These are phyloP conservation scores for Campoletis raptor DNA, from an alignment of 2,888 invertebrate genomes.

Conservation along the genomic window DNA sequence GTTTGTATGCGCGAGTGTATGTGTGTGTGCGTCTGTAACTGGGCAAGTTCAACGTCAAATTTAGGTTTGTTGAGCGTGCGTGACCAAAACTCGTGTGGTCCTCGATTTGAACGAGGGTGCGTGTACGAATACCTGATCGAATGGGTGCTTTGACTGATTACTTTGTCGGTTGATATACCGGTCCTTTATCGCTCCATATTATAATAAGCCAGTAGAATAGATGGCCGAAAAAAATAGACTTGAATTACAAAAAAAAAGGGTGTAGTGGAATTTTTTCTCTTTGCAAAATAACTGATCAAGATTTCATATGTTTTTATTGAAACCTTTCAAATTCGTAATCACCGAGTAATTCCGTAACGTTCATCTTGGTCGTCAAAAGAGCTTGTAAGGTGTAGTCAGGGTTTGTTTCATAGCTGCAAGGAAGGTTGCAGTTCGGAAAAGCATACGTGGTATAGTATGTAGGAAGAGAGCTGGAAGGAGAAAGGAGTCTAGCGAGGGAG, in stretches of 20 bases:
- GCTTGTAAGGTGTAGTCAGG: not conserved
- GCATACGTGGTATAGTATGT: not conserved
- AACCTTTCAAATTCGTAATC: not conserved
- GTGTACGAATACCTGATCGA: slow-evolving; percentile 61
- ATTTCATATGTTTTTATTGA: not conserved
- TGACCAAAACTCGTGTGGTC: slow-evolving; percentile 67
- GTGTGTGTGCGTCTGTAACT: not conserved
- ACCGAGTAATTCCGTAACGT: not conserved
- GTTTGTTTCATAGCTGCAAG: not conserved
- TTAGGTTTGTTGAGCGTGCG: slow-evolving; percentile 58
- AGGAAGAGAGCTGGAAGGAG: slow-evolving; percentile 17
- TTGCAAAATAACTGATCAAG: not conserved
- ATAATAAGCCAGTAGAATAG: not conserved
- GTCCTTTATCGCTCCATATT: slow-evolving; percentile 15
- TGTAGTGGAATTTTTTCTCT: not conserved
- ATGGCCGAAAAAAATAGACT: not conserved
- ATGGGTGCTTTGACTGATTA: slow-evolving; percentile 60
- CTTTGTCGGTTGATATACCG: slow-evolving; percentile 50
- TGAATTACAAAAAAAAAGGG: not conserved
- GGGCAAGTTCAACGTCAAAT: slow-evolving; percentile 25
- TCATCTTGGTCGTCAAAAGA: not conserved
- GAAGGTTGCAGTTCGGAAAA: slow-evolving; percentile 49
- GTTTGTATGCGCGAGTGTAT: not conserved
- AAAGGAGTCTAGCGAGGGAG: slow-evolving; percentile 48
- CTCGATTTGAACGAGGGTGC: slow-evolving; percentile 39